Evolutionary conservation across 2,888 invertebrate species (phyloP), one percentile per base, ranked within the genome.

Genomic region (Ophioninae sp.): DNA sequence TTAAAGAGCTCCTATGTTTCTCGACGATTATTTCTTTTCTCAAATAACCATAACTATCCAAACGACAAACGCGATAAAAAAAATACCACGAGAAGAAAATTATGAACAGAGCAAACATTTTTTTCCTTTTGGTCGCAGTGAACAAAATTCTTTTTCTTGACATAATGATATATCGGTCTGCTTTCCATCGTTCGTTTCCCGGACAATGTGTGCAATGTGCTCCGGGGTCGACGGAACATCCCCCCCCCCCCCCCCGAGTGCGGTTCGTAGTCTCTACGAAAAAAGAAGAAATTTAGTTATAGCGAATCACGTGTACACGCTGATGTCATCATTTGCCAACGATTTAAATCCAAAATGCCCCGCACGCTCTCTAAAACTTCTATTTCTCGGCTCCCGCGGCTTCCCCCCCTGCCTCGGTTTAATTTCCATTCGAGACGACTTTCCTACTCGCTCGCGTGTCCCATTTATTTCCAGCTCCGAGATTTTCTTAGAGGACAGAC

Each of bases 381-480:
- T 30, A 13, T 50, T 21, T 3, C 37, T 65, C 37, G 1, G 0
- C n/a, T 8, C 13, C 23, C 13, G 13, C 21, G 13, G 0, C 23
- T 17, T 0, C 13, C 44, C 44, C 21, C 21, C 21, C 23, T 1
- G 17, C 10, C 21, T 3, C 3, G 3, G 17, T 13, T 44, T 2
- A 44, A 44, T 44, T 13, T 44, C 10, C 44, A 44, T 44, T 44
- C 44, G 44, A 44, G 10, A 10, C 44, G 44, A 44, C 44, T 44
- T 44, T 2, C 44, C 44, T 44, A 7, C 44, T 44, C 44, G 44
- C 44, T 10, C 44, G 44, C 10, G 44, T 44, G 44, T 83, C 72
- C 57, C 75, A 73, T 79, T 83, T 83, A 83, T 83, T 83, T 83
- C 79, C 76, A 83, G 83, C 67, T 68, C 0, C 62, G 56, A 67